Conservation (phyloP, 2,888 invertebrate species). For the Caenorhabditis panamensis region DNA sequence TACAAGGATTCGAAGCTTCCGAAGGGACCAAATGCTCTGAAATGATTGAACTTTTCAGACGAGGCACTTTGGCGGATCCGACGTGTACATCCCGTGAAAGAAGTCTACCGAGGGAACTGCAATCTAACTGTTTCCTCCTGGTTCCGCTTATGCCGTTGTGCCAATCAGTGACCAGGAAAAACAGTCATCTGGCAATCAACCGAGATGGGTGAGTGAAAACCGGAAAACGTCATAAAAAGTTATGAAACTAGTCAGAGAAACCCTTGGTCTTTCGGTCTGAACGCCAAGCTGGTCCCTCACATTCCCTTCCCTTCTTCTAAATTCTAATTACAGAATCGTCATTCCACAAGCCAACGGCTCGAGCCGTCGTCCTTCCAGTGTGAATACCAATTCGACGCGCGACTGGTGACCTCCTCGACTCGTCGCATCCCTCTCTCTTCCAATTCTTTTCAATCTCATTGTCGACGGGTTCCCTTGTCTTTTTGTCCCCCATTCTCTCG, state of each 20-base stretch:
- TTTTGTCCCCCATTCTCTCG: constrained; percentile 18
- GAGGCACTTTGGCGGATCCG: constrained; percentile 81
- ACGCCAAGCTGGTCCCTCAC: no score
- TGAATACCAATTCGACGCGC: constrained; percentile 66
- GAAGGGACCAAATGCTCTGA: not conserved
- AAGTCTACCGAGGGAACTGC: constrained; percentile 72
- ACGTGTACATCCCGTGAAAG: constrained; percentile 78
- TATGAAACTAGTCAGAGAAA: no score
- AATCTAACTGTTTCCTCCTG: constrained; percentile 80
- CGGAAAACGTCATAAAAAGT: no score
- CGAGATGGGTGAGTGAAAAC: constrained; percentile 59
- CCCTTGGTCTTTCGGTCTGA: no score
- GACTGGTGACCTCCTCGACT: constrained; percentile 59
- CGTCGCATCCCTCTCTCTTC: constrained; percentile 8
- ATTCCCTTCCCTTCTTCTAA: not conserved
- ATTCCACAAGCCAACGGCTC: constrained; percentile 56
- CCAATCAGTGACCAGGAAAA: constrained; percentile 68
- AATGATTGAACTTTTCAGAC: constrained; percentile 59
- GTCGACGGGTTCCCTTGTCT: constrained; percentile 24
- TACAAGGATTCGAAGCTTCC: not conserved
- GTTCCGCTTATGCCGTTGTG: constrained; percentile 80
- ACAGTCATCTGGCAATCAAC: constrained; percentile 70
- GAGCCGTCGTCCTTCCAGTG: constrained; percentile 67
- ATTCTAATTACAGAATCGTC: constrained; percentile 50
- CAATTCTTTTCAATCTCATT: constrained; percentile 2